Evolutionary conservation across 2,113 vertebrate species (phyloP), one percentile per base, ranked within the genome.

Genomic region (Ondatra zibethicus): DNA sequence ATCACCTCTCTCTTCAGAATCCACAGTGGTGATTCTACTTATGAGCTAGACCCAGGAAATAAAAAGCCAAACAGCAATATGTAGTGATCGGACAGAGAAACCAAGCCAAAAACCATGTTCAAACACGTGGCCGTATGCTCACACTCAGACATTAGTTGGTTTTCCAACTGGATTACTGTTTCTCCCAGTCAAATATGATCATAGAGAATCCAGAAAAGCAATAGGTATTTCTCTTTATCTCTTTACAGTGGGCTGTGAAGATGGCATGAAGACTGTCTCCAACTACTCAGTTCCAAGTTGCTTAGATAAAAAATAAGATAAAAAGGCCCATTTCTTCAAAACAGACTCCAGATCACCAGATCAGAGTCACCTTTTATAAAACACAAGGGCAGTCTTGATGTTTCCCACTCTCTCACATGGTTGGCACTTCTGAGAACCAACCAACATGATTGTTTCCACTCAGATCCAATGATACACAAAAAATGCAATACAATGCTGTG

Each of bases 341-440:
- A 89, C 13, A 86, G n/a, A 78, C 39, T 77, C 31, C 14, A 91
- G 75, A 78, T 89, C 61, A 61, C 21, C 90, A 72, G n/a, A 91
- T 81, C 25, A 95, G 19, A 65, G 2, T 78, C 85, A 91, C 25
- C 11, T 94, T 94, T 97, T 70, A 63, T 65, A 80, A 92, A 95
- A 85, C 78, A 8, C 9, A 84, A 92, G 82, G 76, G 39, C 65
- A 75, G 42, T 47, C 61, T 55, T 86, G 89, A 36, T 47, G n/a
- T 68, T 92, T 81, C 58, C 23, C 27, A 27, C 45, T 82, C 76
- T 88, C 75, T 93, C 73, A 68, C 39, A 91, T 77, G 55, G 87
- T 17, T 87, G 68, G 21, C 70, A 31, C 76, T 94, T 95, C 55
- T 36, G 95, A 80, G 33, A 25, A 91, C 72, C 81, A 84, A 23